Evolutionary conservation across 2,888 invertebrate genomes (phyloP).

Genomic region (Tyria jacobaeae): DNA sequence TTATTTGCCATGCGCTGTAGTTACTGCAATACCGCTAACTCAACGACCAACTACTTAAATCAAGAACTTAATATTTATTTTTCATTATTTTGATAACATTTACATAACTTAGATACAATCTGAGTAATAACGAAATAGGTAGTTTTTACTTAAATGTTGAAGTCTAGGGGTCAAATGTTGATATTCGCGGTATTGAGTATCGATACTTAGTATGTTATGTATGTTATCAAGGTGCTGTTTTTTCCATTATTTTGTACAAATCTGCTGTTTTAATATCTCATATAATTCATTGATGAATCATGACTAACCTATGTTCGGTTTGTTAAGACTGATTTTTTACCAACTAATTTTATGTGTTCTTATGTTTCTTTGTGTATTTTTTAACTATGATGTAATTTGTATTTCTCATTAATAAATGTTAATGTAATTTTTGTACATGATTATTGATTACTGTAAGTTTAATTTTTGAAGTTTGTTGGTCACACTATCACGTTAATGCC

Average conservation of each 20-base stretch:
- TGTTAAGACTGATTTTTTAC: conserved; percentile 79
- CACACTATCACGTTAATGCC: conserved; percentile 10
- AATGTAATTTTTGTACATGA: conserved; percentile 41
- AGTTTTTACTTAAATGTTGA: not conserved
- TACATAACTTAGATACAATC: not conserved
- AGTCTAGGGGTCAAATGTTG: not conserved
- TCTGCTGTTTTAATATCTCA: conserved; percentile 45
- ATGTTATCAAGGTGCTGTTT: conserved; percentile 75
- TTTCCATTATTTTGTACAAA: conserved; percentile 74
- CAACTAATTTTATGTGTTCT: conserved; percentile 57
- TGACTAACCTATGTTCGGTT: conserved; percentile 44
- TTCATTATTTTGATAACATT: not conserved
- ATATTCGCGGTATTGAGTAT: conserved; percentile 45
- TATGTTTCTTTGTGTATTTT: conserved; percentile 58
- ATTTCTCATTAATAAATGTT: conserved; percentile 34
- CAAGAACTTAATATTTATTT: not conserved
- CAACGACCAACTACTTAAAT: not conserved
- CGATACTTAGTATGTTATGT: conserved; percentile 47
- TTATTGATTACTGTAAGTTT: conserved; percentile 40
- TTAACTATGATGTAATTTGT: conserved; percentile 45
- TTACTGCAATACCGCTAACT: conserved; percentile 32
- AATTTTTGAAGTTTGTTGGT: conserved; percentile 8
- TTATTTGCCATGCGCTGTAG: conserved; percentile 35
- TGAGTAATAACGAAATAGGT: not conserved
- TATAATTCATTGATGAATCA: conserved; percentile 53